Base-by-base conservation (phyloP, 2,113 vertebrate genomes). In the Anolis carolinensis region DNA sequence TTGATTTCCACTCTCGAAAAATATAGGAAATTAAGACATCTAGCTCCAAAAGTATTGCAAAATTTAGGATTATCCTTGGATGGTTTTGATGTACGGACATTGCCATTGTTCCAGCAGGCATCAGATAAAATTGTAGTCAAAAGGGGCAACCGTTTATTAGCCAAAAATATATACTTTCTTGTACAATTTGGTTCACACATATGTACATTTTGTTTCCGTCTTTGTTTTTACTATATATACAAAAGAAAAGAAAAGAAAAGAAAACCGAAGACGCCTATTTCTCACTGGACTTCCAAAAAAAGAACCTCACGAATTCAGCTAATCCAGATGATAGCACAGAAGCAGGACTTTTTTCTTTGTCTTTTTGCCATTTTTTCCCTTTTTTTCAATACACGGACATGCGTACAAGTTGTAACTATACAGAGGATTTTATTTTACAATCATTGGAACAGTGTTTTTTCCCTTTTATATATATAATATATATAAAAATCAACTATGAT, bases 121-220 rank as follows among this genome's bases (percentile, higher is more conserved):
- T 82, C 44, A n/a, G 59, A 44, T n/a, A 74, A 82, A 55, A 82
- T 27, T 93, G 90, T 95, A 96, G 92, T 95, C 97, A 98, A 98
- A 59, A 98, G 97, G 98, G 98, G 97, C 97, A 98, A 97, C 97
- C 97, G 97, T 98, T 99, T 98, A 99, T 99, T 99, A 99, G 98
- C 98, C 98, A 99, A 99, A 97, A 99, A 99, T 99, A 99, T 98
- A 99, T 97, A 98, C 97, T 99, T 99, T 99, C 97, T 99, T 98
- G 98, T 99, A 99, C 98, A 99, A 98, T 99, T 98, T 97, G 97
- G 97, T 98, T 99, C 98, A 98, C 98, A 98, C 97, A 86, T 99
- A 99, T 99, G 97, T 99, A 99, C 98, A 99, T 97, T 97, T 98
- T 44, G 97, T 71, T 30, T n/a, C n/a, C n/a, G n/a, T n/a, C n/a